A percentile compares a stretch with the other conserved stretches of the same genome.
These are phyloP conservation scores for Xiphophorus couchianus DNA, from an alignment of 2,113 vertebrate species.

Conservation along the genomic window DNA sequence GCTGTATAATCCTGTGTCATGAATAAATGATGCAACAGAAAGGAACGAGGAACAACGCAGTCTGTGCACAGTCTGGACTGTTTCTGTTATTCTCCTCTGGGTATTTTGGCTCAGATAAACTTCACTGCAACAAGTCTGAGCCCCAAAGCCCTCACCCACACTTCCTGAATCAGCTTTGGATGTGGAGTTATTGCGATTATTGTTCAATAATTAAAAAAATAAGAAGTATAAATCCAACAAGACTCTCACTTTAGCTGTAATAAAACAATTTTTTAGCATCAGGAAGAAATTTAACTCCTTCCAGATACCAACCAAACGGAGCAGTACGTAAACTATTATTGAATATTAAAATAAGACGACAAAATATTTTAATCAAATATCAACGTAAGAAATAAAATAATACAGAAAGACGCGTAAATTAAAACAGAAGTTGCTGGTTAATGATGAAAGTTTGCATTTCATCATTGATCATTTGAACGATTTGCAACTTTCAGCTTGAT, in stretches of 20 bases:
- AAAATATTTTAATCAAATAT: background rate
- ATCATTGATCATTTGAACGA: background rate
- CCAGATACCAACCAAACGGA: background rate
- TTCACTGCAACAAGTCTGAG: slow-evolving; percentile 22
- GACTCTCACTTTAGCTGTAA: background rate
- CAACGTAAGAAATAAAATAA: background rate
- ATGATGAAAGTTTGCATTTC: background rate
- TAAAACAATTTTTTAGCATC: background rate
- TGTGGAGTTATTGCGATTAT: slow-evolving; percentile 25
- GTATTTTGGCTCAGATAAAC: slow-evolving; percentile 62
- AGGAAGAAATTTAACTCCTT: background rate
- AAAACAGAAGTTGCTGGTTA: background rate
- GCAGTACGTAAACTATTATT: background rate
- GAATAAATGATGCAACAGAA: slow-evolving; percentile 65
- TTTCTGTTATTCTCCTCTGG: slow-evolving; percentile 70
- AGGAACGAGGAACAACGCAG: slow-evolving; percentile 55
- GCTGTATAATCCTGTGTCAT: slow-evolving; percentile 66
- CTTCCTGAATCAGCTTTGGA: slow-evolving; percentile 61
- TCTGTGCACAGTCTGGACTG: slow-evolving; percentile 45
- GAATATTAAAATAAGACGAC: background rate
- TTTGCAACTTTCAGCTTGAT: background rate
- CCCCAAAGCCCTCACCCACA: slow-evolving; percentile 13
- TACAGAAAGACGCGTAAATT: background rate
- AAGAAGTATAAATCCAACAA: no score
- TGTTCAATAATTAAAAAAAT: no score